Evolutionary conservation across 2,888 invertebrate genomes (phyloP).

Genomic region (Brenthis ino): DNA sequence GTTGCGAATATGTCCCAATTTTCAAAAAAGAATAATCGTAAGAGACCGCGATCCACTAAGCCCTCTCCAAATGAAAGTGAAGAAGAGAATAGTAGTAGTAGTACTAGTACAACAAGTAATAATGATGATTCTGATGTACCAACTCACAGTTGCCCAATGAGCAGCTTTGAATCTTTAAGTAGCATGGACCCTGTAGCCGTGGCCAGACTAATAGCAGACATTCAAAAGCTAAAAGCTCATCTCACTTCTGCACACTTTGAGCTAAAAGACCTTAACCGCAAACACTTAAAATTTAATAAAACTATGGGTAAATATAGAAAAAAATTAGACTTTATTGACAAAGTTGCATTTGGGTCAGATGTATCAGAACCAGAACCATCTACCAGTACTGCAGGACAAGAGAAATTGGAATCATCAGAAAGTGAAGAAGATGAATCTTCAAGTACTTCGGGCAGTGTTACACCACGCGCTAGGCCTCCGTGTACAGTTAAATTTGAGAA

Average conservation of each 20-base stretch:
- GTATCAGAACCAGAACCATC: not conserved
- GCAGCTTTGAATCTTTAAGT: slow-evolving; percentile 8
- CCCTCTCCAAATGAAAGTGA: not conserved
- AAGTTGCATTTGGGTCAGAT: not conserved
- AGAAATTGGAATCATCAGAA: too few relatives aligned
- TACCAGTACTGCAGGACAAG: not conserved
- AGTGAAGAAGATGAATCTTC: not conserved
- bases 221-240: slow-evolving; percentile 7
- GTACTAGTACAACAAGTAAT: too few relatives aligned
- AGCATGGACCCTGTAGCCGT: not conserved
- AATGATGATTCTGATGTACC: not conserved
- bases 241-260: slow-evolving; percentile 5
- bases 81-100: not conserved
- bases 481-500: not conserved
- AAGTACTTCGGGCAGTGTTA: not conserved
- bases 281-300: not conserved
- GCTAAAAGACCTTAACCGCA: not conserved
- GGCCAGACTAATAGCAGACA: not conserved
- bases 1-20: not conserved
- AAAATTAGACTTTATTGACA: slow-evolving; percentile 9
- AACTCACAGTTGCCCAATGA: not conserved
- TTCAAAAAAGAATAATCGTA: slow-evolving; percentile 10
- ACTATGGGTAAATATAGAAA: slow-evolving; percentile 5
- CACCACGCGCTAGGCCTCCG: not conserved
- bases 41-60: not conserved